Conservation (phyloP, 2,113 vertebrate species). For the Pogonocichla stellata region DNA sequence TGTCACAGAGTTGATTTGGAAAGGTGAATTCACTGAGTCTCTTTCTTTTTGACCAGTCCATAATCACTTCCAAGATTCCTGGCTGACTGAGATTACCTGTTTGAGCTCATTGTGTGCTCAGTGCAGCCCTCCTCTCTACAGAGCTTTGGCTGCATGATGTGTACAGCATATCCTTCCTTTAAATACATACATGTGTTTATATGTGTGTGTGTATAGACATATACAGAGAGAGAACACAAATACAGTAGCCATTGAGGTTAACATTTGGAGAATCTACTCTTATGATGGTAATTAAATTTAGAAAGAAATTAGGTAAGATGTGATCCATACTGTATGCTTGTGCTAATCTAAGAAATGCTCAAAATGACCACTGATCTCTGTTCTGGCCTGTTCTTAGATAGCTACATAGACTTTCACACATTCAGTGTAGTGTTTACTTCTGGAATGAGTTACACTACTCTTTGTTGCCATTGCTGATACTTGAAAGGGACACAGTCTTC, state of each 20-base stretch:
- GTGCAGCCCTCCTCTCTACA: not conserved
- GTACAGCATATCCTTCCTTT: not conserved
- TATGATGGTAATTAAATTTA: not conserved
- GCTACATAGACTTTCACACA: not conserved
- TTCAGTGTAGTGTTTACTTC: not conserved
- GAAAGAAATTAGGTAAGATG: not conserved
- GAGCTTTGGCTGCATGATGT: not conserved
- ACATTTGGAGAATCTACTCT: not conserved
- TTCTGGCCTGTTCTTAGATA: not conserved
- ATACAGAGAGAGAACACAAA: not conserved
- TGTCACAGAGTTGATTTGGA: not conserved
- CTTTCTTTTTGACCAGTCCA: not conserved
- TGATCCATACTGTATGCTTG: not conserved
- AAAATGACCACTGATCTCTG: not conserved
- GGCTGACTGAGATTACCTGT: not conserved
- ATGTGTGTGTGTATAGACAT: not conserved
- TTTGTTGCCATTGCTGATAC: not conserved
- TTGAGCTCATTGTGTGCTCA: not conserved
- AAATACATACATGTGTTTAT: too few species aligned
- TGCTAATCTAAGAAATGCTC: not conserved
- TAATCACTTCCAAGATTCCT: not conserved
- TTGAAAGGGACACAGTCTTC: not conserved
- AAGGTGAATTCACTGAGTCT: not conserved
- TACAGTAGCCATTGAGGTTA: not conserved
- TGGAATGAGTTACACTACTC: not conserved